A percentile compares a stretch with the other conserved stretches of the same genome.
These are phyloP conservation scores for Pangasius larnaudii DNA, from an alignment of 2,797 vertebrate genomes.

Conservation along the genomic window DNA sequence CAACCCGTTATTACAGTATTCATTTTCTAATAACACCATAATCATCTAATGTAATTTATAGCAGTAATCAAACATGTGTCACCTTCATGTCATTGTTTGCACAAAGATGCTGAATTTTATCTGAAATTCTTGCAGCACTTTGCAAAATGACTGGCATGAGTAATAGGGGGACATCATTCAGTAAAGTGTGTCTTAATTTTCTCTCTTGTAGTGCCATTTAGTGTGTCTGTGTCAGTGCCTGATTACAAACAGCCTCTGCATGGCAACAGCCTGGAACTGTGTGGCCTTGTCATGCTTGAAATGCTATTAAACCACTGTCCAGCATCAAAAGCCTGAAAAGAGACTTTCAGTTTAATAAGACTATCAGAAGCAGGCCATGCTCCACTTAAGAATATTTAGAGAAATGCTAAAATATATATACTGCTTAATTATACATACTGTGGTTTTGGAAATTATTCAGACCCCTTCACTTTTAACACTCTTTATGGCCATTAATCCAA, in stretches of 20 bases:
- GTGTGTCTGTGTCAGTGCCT: constrained; percentile 27
- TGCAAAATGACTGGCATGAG: constrained; percentile 41
- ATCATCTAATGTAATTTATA: constrained; percentile 43
- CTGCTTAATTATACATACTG: constrained; percentile 53
- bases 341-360: neutral
- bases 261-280: constrained; percentile 26
- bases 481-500: neutral
- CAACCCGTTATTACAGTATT: constrained; percentile 23
- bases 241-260: constrained; percentile 39
- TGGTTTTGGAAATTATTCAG: neutral
- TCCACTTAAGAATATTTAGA: constrained; percentile 51
- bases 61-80: constrained; percentile 42
- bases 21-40: constrained; percentile 45
- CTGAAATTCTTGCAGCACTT: constrained; percentile 47
- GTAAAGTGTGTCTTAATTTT: constrained; percentile 54
- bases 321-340: constrained; percentile 28
- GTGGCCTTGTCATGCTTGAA: constrained; percentile 45
- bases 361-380: constrained; percentile 6
- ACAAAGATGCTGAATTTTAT: constrained; percentile 46
- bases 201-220: constrained; percentile 38
- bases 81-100: constrained; percentile 14
- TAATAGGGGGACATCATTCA: constrained; percentile 28
- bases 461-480: constrained; percentile 12
- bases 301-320: constrained; percentile 9
- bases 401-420: constrained; percentile 65